Evolutionary conservation across 2,888 invertebrate genomes (phyloP).

Genomic region (Spilosoma lubricipeda): DNA sequence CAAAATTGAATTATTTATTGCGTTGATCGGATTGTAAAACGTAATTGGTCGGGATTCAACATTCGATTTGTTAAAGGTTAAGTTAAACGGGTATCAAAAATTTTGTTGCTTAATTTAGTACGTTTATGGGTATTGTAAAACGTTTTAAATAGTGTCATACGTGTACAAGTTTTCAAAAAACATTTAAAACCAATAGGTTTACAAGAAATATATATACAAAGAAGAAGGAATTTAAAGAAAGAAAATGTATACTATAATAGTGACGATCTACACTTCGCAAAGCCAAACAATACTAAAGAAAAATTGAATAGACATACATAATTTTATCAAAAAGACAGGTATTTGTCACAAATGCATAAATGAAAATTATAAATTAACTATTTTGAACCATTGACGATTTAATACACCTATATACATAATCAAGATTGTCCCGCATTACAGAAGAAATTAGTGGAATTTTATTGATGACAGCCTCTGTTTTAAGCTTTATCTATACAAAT

Average conservation of each 20-base stretch:
- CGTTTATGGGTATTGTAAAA: background rate
- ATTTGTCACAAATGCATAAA: background rate
- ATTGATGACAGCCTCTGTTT: background rate
- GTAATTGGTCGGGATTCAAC: slow-evolving; percentile 55
- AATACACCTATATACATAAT: too few species aligned
- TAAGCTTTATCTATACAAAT: too few species aligned
- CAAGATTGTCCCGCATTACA: background rate
- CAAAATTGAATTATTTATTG: slow-evolving; percentile 85
- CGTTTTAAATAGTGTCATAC: background rate
- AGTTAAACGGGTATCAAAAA: slow-evolving; percentile 17
- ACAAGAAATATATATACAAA: too few species aligned
- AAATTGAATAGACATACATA: too few species aligned
- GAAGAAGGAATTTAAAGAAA: too few species aligned
- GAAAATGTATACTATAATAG: background rate
- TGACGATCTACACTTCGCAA: background rate
- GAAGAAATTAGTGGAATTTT: background rate
- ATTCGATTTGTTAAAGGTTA: slow-evolving; percentile 22
- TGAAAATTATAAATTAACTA: background rate
- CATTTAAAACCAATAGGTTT: background rate
- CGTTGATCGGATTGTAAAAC: slow-evolving; percentile 69
- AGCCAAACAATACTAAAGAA: background rate
- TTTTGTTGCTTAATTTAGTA: slow-evolving; percentile 2
- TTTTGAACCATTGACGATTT: background rate
- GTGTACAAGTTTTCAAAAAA: background rate
- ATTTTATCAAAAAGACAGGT: background rate